Conservation (phyloP, 2,113 vertebrate species). For the Corythaeola cristata region DNA sequence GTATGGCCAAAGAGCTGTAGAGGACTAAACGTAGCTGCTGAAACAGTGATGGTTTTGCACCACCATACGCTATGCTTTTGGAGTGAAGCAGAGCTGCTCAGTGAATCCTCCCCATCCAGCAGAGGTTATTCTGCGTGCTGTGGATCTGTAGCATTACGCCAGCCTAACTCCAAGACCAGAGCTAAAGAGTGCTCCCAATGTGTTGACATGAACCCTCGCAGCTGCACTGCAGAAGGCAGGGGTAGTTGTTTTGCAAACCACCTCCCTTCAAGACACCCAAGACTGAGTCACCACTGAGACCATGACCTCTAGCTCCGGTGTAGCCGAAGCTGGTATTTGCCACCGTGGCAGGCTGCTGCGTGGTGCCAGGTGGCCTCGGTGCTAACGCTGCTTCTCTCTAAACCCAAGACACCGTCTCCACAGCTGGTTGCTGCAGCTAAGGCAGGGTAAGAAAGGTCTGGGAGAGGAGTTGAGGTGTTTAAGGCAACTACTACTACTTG, state of each 20-base stretch:
- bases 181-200: background rate
- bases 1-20: background rate
- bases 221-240: too few species aligned
- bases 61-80: background rate
- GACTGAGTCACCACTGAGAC: background rate
- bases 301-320: fast-evolving
- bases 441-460: background rate
- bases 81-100: background rate
- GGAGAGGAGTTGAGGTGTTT: background rate
- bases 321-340: fast-evolving
- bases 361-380: background rate
- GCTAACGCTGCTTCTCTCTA: background rate
- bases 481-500: background rate
- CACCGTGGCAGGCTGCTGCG: fast-evolving
- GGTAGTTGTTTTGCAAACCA: background rate
- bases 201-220: background rate
- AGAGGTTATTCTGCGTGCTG: background rate
- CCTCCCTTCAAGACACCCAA: background rate
- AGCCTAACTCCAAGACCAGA: background rate
- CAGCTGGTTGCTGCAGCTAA: background rate
- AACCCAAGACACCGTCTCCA: background rate
- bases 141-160: fast-evolving
- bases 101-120: background rate
- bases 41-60: background rate
- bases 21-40: background rate